These are phyloP conservation scores for Drosophila nigromelanica DNA, from an alignment of 1,140 invertebrate genomes.

Conservation along the genomic window DNA sequence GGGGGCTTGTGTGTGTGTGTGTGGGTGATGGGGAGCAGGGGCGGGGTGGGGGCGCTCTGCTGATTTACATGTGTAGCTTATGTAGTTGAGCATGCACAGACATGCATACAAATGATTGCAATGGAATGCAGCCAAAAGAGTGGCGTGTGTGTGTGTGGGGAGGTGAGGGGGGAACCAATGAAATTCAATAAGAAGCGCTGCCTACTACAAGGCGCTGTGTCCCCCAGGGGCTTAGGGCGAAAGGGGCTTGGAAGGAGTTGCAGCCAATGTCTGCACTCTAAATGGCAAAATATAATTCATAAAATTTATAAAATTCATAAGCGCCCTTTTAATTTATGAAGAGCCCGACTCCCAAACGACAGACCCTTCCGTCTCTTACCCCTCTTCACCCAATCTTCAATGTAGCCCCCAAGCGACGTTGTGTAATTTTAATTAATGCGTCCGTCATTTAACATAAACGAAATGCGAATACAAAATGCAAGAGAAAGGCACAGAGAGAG, in stretches of 20 bases:
- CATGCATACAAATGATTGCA: conserved; percentile 79
- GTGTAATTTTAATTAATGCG: conserved; percentile 80
- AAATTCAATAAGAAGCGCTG: conserved; percentile 70
- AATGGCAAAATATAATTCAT: conserved; percentile 70
- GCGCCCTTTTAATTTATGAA: conserved; percentile 76
- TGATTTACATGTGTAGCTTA: conserved; percentile 38
- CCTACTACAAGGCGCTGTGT: conserved; percentile 6
- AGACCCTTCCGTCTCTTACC: background rate
- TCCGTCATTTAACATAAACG: conserved; percentile 50
- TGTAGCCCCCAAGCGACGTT: conserved; percentile 47
- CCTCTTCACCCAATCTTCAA: background rate
- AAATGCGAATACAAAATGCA: conserved; percentile 67
- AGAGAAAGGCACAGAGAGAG: background rate
- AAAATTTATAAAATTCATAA: conserved; percentile 66
- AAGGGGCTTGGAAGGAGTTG: background rate
- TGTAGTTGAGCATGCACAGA: conserved; percentile 74
- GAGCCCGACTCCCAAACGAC: conserved; percentile 30
- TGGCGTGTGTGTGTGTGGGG: background rate
- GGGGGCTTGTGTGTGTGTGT: no score
- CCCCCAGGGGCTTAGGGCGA: conserved; percentile 19
- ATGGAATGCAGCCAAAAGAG: conserved; percentile 5
- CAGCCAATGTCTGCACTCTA: conserved; percentile 33
- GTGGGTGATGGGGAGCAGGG: no score
- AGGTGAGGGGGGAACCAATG: conserved; percentile 42
- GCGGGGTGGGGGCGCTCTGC: background rate